phyloP scores from a whole-genome alignment of 2,888 invertebrate species.

The Nomada lathburiana region DNA sequence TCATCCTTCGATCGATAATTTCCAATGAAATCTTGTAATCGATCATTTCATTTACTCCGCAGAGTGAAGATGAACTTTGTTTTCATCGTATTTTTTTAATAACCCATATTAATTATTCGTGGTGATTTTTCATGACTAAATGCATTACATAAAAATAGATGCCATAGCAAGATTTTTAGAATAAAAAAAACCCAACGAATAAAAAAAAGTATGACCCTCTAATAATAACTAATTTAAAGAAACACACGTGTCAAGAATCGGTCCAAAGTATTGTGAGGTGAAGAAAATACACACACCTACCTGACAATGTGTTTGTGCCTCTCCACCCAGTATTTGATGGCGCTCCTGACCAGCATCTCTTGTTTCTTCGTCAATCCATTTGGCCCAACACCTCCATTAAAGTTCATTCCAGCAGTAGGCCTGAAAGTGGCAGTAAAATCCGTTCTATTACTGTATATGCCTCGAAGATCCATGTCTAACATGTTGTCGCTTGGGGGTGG shows the following conservation, averaged over 20 bases:
- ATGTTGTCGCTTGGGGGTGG: slow-evolving; percentile 77
- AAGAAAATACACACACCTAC: slow-evolving; percentile 84
- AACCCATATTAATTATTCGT: too few relatives aligned
- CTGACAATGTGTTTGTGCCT: slow-evolving; percentile 95
- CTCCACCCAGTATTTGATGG: slow-evolving; percentile 96
- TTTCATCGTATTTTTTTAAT: too few relatives aligned
- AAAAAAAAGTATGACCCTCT: background rate
- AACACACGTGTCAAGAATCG: background rate
- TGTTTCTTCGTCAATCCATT: slow-evolving; percentile 93
- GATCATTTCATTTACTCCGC: too few relatives aligned
- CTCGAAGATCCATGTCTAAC: slow-evolving; percentile 88
- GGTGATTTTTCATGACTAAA: too few relatives aligned
- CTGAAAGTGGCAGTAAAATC: slow-evolving; percentile 92
- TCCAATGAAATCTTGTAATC: too few relatives aligned
- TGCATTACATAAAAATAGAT: too few relatives aligned
- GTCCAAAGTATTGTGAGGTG: background rate
- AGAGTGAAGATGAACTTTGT: too few relatives aligned
- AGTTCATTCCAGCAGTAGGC: slow-evolving; percentile 84
- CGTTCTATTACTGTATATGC: slow-evolving; percentile 91
- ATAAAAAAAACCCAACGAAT: too few relatives aligned
- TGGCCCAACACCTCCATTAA: slow-evolving; percentile 87
- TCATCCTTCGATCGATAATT: too few relatives aligned
- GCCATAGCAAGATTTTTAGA: too few relatives aligned
- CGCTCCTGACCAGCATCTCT: slow-evolving; percentile 93
- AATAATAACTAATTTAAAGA: background rate